Conservation (phyloP, 2,797 vertebrate species). For the Melanotaenia maccullochi region DNA sequence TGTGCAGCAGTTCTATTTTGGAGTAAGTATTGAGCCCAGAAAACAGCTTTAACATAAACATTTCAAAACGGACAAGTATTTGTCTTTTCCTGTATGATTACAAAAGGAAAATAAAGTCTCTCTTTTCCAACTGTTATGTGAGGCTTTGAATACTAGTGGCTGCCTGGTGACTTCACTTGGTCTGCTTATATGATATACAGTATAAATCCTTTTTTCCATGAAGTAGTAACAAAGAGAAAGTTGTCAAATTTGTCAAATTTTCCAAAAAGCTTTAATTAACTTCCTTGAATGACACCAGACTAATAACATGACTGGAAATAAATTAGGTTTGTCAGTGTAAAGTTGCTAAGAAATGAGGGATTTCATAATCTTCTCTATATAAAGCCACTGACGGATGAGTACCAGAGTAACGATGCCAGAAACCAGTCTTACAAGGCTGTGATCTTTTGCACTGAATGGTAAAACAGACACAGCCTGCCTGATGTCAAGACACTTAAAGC, state of each 20-base stretch:
- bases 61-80: constrained; percentile 13
- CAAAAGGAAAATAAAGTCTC: background rate
- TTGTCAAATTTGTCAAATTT: no score
- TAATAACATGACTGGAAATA: background rate
- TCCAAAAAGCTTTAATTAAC: no score
- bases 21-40: constrained; percentile 2
- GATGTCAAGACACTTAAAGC: background rate
- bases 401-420: background rate
- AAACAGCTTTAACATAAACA: constrained; percentile 6
- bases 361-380: background rate
- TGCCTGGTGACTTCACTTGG: background rate
- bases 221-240: background rate
- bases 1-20: background rate
- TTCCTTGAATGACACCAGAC: background rate
- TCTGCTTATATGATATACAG: background rate
- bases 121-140: constrained; percentile 6
- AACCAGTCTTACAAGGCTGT: background rate
- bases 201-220: background rate
- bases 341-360: background rate
- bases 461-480: background rate
- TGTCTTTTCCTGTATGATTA: constrained; percentile 12
- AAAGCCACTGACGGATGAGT: background rate
- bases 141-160: background rate
- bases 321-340: background rate
- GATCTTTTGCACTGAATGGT: background rate